Percentiles rank a stretch among this genome's conserved stretches.
Conservation (phyloP, 1,140 invertebrate species). For the Zaprionus africanus region DNA sequence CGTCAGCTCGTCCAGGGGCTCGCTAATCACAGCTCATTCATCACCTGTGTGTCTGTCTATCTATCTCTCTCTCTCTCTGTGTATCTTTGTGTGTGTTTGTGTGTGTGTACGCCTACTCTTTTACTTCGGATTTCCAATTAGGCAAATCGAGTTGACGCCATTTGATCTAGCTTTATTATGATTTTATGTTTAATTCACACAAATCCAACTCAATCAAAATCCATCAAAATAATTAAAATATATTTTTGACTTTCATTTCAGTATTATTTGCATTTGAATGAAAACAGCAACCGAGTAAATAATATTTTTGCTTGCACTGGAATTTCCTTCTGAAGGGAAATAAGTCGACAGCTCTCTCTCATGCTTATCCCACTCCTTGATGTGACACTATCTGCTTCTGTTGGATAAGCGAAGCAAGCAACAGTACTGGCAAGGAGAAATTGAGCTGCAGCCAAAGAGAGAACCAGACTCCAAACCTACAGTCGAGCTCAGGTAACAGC, state of each 20-base stretch:
- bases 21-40: slow-evolving; percentile 47
- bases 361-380: too few relatives aligned
- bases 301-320: too few relatives aligned
- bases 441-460: too few relatives aligned
- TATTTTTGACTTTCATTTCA: neutral
- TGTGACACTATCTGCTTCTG: too few relatives aligned
- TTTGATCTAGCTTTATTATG: slow-evolving; percentile 18
- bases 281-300: too few relatives aligned
- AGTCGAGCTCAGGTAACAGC: too few relatives aligned
- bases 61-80: neutral
- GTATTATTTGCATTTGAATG: too few relatives aligned
- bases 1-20: slow-evolving; percentile 9
- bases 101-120: neutral
- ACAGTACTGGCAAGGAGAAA: too few relatives aligned
- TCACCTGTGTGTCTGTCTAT: slow-evolving; percentile 16
- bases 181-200: neutral
- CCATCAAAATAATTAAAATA: neutral
- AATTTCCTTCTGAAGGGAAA: too few relatives aligned
- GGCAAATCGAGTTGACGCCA: slow-evolving; percentile 28
- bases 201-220: neutral
- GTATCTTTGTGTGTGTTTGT: neutral
- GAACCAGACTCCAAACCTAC: too few relatives aligned
- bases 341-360: too few relatives aligned
- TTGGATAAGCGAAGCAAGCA: too few relatives aligned
- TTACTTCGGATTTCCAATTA: slow-evolving; percentile 45